Evolutionary conservation across 2,888 invertebrate genomes (phyloP), one percentile per base, ranked within the genome.

Genomic region (Diplolepis rosae): DNA sequence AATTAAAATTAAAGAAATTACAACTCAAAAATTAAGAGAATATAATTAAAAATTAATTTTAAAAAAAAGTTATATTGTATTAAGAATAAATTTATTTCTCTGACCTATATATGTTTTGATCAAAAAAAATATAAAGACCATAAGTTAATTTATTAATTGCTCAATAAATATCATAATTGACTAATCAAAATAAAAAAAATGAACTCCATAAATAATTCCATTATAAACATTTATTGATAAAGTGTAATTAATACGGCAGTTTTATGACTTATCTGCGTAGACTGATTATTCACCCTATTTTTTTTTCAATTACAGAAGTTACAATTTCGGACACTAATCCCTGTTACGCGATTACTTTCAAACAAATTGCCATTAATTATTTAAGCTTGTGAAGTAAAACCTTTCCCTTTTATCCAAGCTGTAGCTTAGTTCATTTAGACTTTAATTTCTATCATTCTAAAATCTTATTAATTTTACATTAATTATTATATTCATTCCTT

Each of bases 321-420:
- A 35, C 13, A 56, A 32, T 56, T 61, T 42, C 15, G 11, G 18
- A 6, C 18, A 48, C 15, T 24, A 61, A 61, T 42, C 7, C 27
- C 61, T 61, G 9, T 61, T 61, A 61, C 27, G 39, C 61, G 27
- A 61, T 39, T 61, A 61, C 22, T 61, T 61, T 61, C 39, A 42
- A 61, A 61, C 39, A 61, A 39, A 61, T 24, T 56, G 32, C 35
- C 32, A 56, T 28, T 24, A 51, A 51, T 52, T 32, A 24, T 22
- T 61, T n/a, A 27, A 27, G 13, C 24, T n/a, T 61, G 39, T 61
- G n/a, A n/a, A n/a, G 24, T 61, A 61, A 9, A 24, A 61, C n/a
- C n/a, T 56, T 22, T 61, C 39, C 5, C 24, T 1, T 39, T 61
- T 61, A 61, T 61, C 61, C 39, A 61, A 61, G 39, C 35, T n/a